Evolutionary conservation across 2,797 vertebrate genomes (phyloP).

Genomic region (Gambusia yucatana): DNA sequence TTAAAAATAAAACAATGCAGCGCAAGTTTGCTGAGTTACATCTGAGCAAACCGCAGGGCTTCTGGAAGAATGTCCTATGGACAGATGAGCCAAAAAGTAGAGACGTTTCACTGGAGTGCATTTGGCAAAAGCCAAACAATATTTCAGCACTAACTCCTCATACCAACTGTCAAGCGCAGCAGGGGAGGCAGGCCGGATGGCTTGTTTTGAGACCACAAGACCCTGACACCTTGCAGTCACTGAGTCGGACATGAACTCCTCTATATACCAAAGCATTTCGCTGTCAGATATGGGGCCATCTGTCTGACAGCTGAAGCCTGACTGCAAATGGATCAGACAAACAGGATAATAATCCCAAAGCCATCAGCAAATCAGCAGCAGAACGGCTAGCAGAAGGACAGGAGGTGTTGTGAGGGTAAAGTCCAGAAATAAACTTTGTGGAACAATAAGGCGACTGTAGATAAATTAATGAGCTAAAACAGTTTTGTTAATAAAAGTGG

Average conservation of each 20-base stretch:
- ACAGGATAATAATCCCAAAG: not conserved
- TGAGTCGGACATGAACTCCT: constrained; percentile 2
- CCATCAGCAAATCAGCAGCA: not conserved
- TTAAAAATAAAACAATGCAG: not conserved
- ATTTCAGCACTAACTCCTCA: constrained; percentile 5
- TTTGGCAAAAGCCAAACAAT: constrained; percentile 2
- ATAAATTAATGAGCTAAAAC: not conserved
- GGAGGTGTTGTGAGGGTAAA: not conserved
- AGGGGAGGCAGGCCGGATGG: not conserved
- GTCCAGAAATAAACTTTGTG: not conserved
- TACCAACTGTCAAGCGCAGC: constrained; percentile 4
- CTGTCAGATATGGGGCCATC: not conserved
- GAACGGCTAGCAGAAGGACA: not conserved
- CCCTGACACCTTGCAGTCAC: not conserved
- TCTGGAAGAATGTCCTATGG: not conserved
- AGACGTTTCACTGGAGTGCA: not conserved
- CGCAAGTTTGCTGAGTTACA: not conserved
- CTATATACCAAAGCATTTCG: not conserved
- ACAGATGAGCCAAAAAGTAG: not conserved
- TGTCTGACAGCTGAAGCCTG: not conserved
- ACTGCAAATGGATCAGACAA: not conserved
- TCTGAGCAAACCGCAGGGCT: not conserved
- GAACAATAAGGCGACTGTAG: not conserved
- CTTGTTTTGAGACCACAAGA: constrained; percentile 6
- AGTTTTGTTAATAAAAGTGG: not conserved